Base-by-base conservation (phyloP, 2,797 vertebrate species). In the Typhlichthys subterraneus region DNA sequence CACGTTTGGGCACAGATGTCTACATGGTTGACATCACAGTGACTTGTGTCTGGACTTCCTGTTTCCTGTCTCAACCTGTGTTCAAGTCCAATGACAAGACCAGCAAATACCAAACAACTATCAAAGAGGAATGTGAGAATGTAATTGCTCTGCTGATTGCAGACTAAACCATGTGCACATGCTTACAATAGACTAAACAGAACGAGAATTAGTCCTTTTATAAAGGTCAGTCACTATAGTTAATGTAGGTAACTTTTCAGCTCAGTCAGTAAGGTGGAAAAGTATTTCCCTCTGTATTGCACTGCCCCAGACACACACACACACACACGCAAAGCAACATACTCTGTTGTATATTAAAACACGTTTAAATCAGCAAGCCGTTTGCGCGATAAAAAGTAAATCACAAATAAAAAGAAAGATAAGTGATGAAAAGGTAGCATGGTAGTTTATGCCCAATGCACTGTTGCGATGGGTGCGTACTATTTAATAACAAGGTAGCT, bases 41-140 rank as follows among this genome's bases (percentile, higher is more conserved):
- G 60, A 52, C 2, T n/a, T 3, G 3, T 62, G 45, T 53, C 3
- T 70, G 38, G 0, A 65, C 77, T 88, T 86, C 82, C 72, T 82
- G 77, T 81, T 85, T 88, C 69, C 75, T 79, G 68, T 55, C 50
- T 69, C 59, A 81, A 52, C 65, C 58, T 70, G 45, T 58, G n/a
- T 52, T 53, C 61, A 53, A 45, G 14, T 19, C 52, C 19, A 15
- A 8, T 54, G 38, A 12, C 19, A 6, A 54, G 10, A 64, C 15
- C 29, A 57, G 48, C 54, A 46, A 49, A 59, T 12, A 57, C 19
- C 3, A 13, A 45, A 38, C 29, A 17, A 33, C 13, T 45, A n/a
- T 12, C 10, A 23, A 12, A 17, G 42, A 17, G 19, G 33, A 50
- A 6, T 19, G 15, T 48, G n/a, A 48, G 45, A 54, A n/a, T 53